phyloP scores from a whole-genome alignment of 2,797 vertebrate genomes.

The Dicrostonyx torquatus region DNA sequence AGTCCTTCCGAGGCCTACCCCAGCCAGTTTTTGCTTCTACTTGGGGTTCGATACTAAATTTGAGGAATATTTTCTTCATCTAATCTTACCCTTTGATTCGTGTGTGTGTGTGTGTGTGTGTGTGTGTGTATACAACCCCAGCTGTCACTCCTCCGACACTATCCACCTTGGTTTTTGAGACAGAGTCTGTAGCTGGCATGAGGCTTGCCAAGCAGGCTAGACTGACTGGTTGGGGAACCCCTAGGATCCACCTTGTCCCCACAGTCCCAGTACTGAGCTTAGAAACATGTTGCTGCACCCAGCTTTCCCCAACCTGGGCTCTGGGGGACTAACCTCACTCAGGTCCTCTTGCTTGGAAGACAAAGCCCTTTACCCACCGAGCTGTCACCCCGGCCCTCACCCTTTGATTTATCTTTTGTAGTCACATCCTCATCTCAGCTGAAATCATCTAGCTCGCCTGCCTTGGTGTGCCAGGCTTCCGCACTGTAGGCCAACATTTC shows the following conservation, averaged over 20 bases:
- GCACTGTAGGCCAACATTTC: neutral
- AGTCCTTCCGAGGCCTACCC: neutral
- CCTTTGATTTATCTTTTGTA: neutral
- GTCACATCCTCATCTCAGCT: neutral
- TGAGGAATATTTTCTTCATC: neutral
- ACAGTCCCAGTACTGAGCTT: neutral
- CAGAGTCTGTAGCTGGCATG: neutral
- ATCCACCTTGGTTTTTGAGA: neutral
- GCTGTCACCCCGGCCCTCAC: neutral
- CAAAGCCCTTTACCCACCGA: neutral
- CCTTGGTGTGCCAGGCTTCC: neutral
- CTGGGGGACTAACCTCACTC: neutral
- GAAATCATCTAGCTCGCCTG: neutral
- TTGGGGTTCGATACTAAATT: neutral
- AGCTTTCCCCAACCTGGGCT: neutral
- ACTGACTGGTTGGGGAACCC: neutral
- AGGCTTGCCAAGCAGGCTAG: neutral
- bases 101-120: rapidly evolving
- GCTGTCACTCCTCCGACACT: neutral
- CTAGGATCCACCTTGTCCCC: too few species aligned
- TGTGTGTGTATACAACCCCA: neutral
- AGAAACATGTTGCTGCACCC: neutral
- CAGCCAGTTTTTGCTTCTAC: neutral
- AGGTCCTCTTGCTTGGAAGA: neutral
- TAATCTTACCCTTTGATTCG: neutral